phyloP scores from a whole-genome alignment of 2,113 vertebrate genomes.

The Platanista minor region DNA sequence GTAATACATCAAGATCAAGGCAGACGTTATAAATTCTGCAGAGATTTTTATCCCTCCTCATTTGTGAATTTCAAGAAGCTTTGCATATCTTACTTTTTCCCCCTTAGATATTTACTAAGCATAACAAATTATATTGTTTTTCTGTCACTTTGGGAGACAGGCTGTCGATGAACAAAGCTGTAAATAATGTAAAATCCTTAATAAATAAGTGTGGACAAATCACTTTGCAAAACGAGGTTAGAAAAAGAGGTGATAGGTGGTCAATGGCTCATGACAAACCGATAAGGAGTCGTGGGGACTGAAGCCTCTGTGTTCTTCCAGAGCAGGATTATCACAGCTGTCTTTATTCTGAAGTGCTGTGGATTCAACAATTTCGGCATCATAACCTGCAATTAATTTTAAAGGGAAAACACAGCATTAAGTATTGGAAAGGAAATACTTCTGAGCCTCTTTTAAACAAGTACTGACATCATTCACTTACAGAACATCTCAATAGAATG shows the following conservation, averaged over 20 bases:
- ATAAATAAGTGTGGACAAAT: slow-evolving; percentile 67
- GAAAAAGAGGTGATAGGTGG: neutral
- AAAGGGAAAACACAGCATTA: neutral
- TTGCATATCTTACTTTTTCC: slow-evolving; percentile 30
- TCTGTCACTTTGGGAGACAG: slow-evolving; percentile 57
- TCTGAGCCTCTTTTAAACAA: slow-evolving; percentile 20
- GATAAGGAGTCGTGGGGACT: neutral
- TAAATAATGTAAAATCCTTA: slow-evolving; percentile 70
- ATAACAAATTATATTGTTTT: slow-evolving; percentile 62
- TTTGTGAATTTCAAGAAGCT: slow-evolving; percentile 61
- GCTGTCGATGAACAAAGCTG: slow-evolving; percentile 50
- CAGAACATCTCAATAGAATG: neutral
- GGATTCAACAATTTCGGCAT: neutral
- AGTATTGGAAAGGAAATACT: slow-evolving; percentile 26
- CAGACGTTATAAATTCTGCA: slow-evolving; percentile 42
- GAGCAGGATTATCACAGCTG: neutral
- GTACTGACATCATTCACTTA: neutral
- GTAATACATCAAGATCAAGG: slow-evolving; percentile 46
- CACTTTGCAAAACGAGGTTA: slow-evolving; percentile 49
- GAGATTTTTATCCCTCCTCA: slow-evolving; percentile 37
- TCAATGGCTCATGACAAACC: slow-evolving; percentile 33
- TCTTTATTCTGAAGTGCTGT: neutral
- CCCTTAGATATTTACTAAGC: slow-evolving; percentile 58
- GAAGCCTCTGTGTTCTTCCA: neutral
- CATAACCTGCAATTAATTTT: neutral